These are phyloP conservation scores for Eolophus roseicapilla DNA, from an alignment of 2,113 vertebrate genomes.

Conservation along the genomic window DNA sequence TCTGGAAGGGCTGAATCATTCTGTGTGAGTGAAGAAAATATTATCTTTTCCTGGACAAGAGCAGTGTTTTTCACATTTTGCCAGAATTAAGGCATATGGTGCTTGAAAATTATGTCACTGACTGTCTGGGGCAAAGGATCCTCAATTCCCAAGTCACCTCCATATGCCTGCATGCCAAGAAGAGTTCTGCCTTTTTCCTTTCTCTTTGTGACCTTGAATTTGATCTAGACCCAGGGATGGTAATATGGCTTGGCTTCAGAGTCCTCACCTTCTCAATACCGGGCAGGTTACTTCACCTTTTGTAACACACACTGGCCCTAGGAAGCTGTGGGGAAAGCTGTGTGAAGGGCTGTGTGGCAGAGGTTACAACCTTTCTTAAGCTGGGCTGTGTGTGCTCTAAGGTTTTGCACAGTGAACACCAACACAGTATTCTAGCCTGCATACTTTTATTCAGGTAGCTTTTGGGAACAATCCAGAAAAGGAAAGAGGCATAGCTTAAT, in stretches of 20 bases:
- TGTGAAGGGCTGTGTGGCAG: not conserved
- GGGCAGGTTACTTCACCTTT: not conserved
- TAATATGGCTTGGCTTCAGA: not conserved
- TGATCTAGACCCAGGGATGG: not conserved
- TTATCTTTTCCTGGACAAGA: not conserved
- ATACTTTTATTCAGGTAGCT: not conserved
- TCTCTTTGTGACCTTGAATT: not conserved
- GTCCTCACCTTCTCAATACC: not conserved
- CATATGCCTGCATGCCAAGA: not conserved
- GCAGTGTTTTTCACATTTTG: not conserved
- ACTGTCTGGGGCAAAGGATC: not conserved
- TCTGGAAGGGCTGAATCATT: not conserved
- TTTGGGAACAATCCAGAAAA: not conserved
- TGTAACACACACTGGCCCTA: not conserved
- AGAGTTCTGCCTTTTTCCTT: not conserved
- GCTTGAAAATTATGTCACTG: not conserved
- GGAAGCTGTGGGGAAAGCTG: not conserved
- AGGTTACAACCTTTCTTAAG: not conserved
- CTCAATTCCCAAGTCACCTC: not conserved
- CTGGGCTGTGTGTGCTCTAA: not conserved
- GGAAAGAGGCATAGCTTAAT: not conserved
- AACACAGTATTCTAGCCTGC: not conserved
- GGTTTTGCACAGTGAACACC: not conserved
- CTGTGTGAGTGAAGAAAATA: not conserved
- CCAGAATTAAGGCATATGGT: not conserved